These are phyloP conservation scores for Sebastes matsubarae DNA, from an alignment of 2,797 vertebrate genomes.

Conservation along the genomic window DNA sequence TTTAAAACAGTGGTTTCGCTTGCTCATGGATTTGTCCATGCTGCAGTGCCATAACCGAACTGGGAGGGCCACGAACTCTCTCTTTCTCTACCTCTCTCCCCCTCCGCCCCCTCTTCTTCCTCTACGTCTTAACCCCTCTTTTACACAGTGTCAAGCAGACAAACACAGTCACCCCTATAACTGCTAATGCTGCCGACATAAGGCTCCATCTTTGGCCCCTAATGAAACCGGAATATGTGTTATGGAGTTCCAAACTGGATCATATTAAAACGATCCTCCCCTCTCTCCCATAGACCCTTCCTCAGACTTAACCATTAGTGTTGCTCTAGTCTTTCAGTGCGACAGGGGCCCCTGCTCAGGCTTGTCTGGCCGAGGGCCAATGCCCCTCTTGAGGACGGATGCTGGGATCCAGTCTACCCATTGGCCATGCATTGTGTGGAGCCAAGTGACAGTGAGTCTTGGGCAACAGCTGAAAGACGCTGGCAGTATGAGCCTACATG, in stretches of 20 bases:
- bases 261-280: conserved; percentile 59
- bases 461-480: conserved; percentile 79
- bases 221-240: conserved; percentile 76
- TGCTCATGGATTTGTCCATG: conserved; percentile 82
- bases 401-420: conserved; percentile 67
- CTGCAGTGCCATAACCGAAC: conserved; percentile 73
- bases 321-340: conserved; percentile 73
- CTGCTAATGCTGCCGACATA: conserved; percentile 66
- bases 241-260: conserved; percentile 76
- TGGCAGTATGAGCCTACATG: conserved; percentile 40
- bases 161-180: conserved; percentile 78
- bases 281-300: conserved; percentile 33
- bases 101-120: conserved; percentile 23
- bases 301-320: conserved; percentile 76
- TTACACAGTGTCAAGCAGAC: conserved; percentile 80
- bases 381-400: conserved; percentile 70
- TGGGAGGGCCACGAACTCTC: conserved; percentile 62
- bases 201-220: conserved; percentile 71
- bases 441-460: conserved; percentile 78
- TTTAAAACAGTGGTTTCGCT: conserved; percentile 86
- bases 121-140: conserved; percentile 62
- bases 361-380: conserved; percentile 72
- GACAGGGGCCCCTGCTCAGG: conserved; percentile 42
- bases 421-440: conserved; percentile 67
- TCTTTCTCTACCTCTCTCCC: conserved; percentile 36